Conservation (phyloP, 2,888 invertebrate genomes). For the Cephus sareptanus region DNA sequence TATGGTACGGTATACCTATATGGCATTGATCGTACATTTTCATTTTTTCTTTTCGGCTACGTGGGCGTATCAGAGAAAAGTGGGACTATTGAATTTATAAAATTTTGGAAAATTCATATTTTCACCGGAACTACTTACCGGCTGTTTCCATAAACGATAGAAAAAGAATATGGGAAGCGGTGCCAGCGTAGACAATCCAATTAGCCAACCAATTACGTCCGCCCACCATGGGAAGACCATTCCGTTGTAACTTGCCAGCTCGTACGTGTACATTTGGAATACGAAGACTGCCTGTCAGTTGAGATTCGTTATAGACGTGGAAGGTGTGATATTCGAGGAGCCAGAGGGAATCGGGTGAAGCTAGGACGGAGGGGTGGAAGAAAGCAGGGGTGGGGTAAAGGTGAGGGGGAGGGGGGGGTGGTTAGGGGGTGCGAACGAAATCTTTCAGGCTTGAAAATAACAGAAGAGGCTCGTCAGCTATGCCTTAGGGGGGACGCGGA, state of each 20-base stretch:
- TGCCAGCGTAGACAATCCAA: conserved; percentile 77
- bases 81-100: not conserved
- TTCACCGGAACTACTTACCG: conserved; percentile 56
- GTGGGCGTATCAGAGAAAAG: not conserved
- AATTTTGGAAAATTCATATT: not conserved
- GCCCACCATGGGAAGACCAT: conserved; percentile 80
- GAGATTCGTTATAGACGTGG: not conserved
- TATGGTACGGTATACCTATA: not conserved
- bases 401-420: not conserved
- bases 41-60: not conserved
- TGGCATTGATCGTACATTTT: not conserved
- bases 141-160: conserved; percentile 64
- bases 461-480: not conserved
- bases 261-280: conserved; percentile 78
- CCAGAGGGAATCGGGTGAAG: not conserved
- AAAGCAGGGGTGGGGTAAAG: not conserved
- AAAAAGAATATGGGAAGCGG: conserved; percentile 76
- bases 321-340: not conserved
- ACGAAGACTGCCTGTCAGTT: conserved; percentile 75
- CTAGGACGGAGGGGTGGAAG: not conserved
- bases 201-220: conserved; percentile 76
- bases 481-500: not conserved
- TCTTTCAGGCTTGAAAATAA: not conserved
- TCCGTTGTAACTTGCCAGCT: conserved; percentile 72
- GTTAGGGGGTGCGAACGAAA: not conserved